phyloP scores from a whole-genome alignment of 2,797 vertebrate species.

The Sus cebifrons region DNA sequence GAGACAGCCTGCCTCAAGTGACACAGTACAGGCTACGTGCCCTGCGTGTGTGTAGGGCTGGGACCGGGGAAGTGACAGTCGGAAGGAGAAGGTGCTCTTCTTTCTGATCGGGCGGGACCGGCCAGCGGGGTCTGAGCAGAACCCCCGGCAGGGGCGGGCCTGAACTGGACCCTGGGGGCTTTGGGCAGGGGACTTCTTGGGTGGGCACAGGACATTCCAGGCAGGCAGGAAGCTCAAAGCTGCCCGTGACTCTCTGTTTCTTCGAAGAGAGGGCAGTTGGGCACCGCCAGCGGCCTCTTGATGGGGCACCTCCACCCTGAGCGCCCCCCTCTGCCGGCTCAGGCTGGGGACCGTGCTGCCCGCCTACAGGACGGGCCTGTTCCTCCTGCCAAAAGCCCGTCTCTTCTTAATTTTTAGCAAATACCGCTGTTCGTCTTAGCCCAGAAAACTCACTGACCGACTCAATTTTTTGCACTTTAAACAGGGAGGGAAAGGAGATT shows the following conservation, averaged over 20 bases:
- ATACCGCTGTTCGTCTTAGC: not conserved
- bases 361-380: accelerated
- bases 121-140: not conserved
- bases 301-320: not conserved
- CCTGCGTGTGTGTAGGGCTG: not conserved
- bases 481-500: not conserved
- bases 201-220: too few relatives aligned
- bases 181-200: accelerated
- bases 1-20: not conserved
- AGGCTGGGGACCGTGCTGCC: not conserved
- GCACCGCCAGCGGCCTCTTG: not conserved
- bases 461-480: not conserved
- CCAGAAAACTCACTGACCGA: not conserved
- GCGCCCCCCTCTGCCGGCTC: accelerated
- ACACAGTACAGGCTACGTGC: accelerated
- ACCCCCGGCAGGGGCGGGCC: accelerated
- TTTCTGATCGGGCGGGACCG: not conserved
- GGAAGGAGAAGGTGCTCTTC: not conserved
- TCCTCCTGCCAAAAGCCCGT: not conserved
- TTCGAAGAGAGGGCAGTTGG: not conserved
- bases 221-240: not conserved
- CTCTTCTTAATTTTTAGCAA: not conserved
- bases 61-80: not conserved
- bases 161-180: not conserved
- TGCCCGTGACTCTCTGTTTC: not conserved